phyloP scores from a whole-genome alignment of 1,140 invertebrate genomes.

The Thalassaphorura encarpata region DNA sequence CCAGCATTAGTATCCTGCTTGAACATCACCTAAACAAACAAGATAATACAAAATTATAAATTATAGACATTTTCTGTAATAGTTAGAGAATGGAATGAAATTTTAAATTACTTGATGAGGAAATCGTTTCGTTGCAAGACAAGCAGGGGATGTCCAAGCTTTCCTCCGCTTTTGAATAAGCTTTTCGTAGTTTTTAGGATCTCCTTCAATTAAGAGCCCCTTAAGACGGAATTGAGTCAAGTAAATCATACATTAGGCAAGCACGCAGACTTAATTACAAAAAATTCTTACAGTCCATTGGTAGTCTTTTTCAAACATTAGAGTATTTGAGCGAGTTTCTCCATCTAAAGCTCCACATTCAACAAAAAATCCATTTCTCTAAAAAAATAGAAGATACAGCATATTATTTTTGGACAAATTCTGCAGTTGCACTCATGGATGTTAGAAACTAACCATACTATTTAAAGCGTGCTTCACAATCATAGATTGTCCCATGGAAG shows the following conservation, averaged over 20 bases:
- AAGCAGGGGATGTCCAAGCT: constrained; percentile 33
- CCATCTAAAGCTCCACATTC: constrained; percentile 35
- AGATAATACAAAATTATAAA: background rate
- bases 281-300: constrained; percentile 24
- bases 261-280: background rate
- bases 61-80: background rate
- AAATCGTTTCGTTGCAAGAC: constrained; percentile 33
- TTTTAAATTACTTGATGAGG: constrained; percentile 30
- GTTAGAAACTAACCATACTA: constrained; percentile 18
- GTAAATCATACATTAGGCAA: background rate
- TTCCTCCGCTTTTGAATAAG: constrained; percentile 33
- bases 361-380: constrained; percentile 35
- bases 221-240: constrained; percentile 30
- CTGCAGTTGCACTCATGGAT: background rate
- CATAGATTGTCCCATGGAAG: constrained; percentile 30
- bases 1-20: constrained; percentile 38
- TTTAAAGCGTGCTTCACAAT: constrained; percentile 25
- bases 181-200: constrained; percentile 35
- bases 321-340: constrained; percentile 31
- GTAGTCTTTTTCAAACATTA: constrained; percentile 23
- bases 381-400: background rate
- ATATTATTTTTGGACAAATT: background rate
- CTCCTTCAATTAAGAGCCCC: constrained; percentile 39
- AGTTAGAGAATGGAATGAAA: constrained; percentile 2
- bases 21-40: constrained; percentile 38